Evolutionary conservation across 2,888 invertebrate species (phyloP), one percentile per base, ranked within the genome.

Genomic region (Trissolcus brochymenae): DNA sequence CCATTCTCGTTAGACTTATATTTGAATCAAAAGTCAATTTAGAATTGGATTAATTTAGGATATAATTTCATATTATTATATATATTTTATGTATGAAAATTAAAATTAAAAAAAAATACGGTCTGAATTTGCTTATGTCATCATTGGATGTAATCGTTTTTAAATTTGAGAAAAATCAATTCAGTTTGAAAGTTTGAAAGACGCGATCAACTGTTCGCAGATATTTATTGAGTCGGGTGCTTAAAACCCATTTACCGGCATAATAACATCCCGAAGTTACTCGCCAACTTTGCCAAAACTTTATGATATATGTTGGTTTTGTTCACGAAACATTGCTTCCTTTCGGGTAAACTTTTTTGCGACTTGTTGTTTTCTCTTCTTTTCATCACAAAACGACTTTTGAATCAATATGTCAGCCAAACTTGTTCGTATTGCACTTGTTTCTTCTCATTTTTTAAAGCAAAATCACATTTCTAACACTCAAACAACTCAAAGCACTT

Each of bases 331-430:
- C 49, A 41, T 46, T 51, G 46, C 49, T 53, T 59, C 56, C 70
- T 73, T 66, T 70, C 61, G 29, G 19, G 17, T 61, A 21, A 41
- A 60, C 67, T 50, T 76, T 25, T 70, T 54, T 21, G 55, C 62
- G 50, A 57, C 60, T 67, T 50, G 40, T 68, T 65, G 57, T 66
- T 75, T 71, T 65, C 54, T 50, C 57, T 60, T 57, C 21, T 49
- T 71, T 62, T 4, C 6, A 17, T 59, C 25, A 17, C 19, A 16
- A 40, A 55, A 59, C 56, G n/a, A 68, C 67, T 51, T 71, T 72
- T 68, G 60, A 53, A 56, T 75, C 78, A 75, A 78, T 78, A 75
- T 68, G 78, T 56, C 72, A 55, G 66, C 43, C 70, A 56, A 78
- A 62, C 66, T 70, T 11, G 49, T 40, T 46, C 64, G 65, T 61